Base-by-base conservation (phyloP, 2,113 vertebrate genomes). In the Mormyrus lacerda region DNA sequence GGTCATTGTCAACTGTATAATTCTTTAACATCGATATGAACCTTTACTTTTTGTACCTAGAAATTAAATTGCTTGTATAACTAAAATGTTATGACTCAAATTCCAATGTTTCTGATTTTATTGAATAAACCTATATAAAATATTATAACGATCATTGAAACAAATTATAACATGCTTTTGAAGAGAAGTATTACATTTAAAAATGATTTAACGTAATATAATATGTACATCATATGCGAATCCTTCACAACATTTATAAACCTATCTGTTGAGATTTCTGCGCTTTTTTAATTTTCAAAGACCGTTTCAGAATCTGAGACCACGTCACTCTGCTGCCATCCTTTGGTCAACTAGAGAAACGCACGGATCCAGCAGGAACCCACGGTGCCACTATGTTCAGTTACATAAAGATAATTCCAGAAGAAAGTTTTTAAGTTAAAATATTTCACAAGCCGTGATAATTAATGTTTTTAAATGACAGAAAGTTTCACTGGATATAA, bases 271-370 rank as follows among this genome's bases (percentile, higher is more conserved):
- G n/a, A 39, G 31, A 35, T 39, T 73, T 73, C 69, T 35, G 69
- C 13, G 31, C 69, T 39, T 15, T 73, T 35, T 39, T 65, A 58
- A 27, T 27, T 17, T 24, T 76, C 13, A 17, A 76, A 5, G 31
- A 39, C 69, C 69, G 27, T 15, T 76, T 76, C 69, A 76, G 27
- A 17, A 39, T 13, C 35, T 15, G 35, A 0, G 4, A 39, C 31
- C 61, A 65, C 35, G 35, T 42, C 39, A 42, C 35, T 39, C 73
- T 79, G 73, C 69, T 89, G 89, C 91, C 92, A 89, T 87, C 93
- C 90, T 88, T 44, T 88, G 89, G 91, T 76, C 17, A 50, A 53
- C 27, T 85, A 88, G 51, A n/a, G 53, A n/a, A 42, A 45, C 50
- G 61, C 82, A 89, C 19, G 21, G 4, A 11, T 31, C n/a, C 6